These are phyloP conservation scores for Epistrophe eligans DNA, from an alignment of 2,888 invertebrate species.

Conservation along the genomic window DNA sequence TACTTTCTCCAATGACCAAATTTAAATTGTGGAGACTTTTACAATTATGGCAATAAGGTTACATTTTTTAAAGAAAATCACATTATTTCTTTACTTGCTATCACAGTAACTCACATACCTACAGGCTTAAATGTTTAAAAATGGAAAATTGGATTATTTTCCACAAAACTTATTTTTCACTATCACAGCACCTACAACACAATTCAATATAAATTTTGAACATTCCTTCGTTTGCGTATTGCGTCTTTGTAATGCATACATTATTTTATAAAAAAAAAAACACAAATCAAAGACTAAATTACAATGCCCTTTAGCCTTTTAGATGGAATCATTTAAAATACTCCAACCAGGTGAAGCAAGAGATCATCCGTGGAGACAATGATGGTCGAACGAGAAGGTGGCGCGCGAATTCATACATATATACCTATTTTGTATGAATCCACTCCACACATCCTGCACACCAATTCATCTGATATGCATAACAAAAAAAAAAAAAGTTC, in stretches of 20 bases:
- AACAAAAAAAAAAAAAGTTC: slow-evolving; percentile 31
- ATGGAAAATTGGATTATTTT: too few species aligned
- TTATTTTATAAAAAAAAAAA: slow-evolving; percentile 12
- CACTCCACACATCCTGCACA: slow-evolving; percentile 7
- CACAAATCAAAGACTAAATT: slow-evolving; percentile 64
- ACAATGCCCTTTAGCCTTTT: slow-evolving; percentile 74
- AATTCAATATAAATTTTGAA: not conserved
- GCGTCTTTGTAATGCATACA: not conserved
- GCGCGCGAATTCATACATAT: slow-evolving; percentile 31
- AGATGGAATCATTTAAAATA: slow-evolving; percentile 75
- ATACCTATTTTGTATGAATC: not conserved
- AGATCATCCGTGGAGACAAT: slow-evolving; percentile 75
- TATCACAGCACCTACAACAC: not conserved
- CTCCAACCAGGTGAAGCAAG: slow-evolving; percentile 49
- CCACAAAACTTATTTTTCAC: not conserved
- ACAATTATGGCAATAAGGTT: too few species aligned
- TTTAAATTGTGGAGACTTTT: too few species aligned
- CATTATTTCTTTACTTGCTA: too few species aligned
- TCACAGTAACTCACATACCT: too few species aligned
- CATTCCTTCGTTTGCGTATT: not conserved
- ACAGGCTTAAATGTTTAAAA: too few species aligned
- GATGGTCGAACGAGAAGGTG: slow-evolving; percentile 72
- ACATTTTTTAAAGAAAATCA: too few species aligned
- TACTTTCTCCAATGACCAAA: too few species aligned
- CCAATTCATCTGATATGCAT: too few species aligned